phyloP scores from a whole-genome alignment of 2,888 invertebrate species.

The Ornithoptera alexandrae region DNA sequence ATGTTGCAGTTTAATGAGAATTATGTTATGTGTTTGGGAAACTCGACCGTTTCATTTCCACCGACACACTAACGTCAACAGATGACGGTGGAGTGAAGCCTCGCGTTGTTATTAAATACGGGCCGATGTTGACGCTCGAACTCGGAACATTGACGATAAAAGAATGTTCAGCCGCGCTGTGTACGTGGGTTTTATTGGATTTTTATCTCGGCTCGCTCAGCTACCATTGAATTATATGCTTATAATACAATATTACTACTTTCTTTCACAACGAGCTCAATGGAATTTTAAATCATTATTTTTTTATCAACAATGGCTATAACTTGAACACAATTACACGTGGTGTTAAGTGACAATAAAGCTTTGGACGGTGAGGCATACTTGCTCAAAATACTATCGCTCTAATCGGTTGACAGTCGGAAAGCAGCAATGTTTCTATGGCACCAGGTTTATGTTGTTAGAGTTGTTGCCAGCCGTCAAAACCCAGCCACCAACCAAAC shows the following conservation, averaged over 20 bases:
- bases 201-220: slow-evolving; percentile 56
- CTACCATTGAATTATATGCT: slow-evolving; percentile 41
- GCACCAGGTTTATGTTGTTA: too few species aligned
- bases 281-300: neutral
- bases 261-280: slow-evolving; percentile 23
- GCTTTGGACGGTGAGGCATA: too few species aligned
- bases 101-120: slow-evolving; percentile 67
- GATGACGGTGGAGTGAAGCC: slow-evolving; percentile 40
- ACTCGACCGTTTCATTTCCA: slow-evolving; percentile 49
- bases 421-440: too few species aligned
- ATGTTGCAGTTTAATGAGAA: slow-evolving; percentile 30
- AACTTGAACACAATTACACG: neutral
- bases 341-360: neutral
- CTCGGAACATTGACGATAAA: slow-evolving; percentile 52
- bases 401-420: too few species aligned
- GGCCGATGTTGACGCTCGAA: slow-evolving; percentile 51
- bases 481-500: too few species aligned
- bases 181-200: slow-evolving; percentile 67
- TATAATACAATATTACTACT: slow-evolving; percentile 38
- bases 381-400: too few species aligned
- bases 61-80: slow-evolving; percentile 61
- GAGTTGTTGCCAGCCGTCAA: too few species aligned
- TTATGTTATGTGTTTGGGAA: slow-evolving; percentile 50
- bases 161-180: slow-evolving; percentile 45
- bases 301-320: neutral